Percentiles rank a stretch among this genome's conserved stretches.
These are phyloP conservation scores for Micromys minutus DNA, from an alignment of 2,113 vertebrate genomes.

Conservation along the genomic window DNA sequence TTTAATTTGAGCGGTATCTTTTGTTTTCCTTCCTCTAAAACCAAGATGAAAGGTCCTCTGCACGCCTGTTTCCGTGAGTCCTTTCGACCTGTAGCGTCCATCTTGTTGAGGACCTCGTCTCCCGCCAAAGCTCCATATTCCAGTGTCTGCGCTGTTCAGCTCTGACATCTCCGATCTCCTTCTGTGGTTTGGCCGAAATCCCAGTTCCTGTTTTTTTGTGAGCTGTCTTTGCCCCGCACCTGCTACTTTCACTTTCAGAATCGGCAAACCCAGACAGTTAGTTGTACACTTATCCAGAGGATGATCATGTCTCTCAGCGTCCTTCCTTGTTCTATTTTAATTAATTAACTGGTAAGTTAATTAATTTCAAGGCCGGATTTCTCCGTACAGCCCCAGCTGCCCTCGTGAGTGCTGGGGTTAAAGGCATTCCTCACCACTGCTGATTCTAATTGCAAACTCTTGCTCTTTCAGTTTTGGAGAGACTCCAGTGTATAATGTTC, in stretches of 20 bases:
- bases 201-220: neutral
- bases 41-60: neutral
- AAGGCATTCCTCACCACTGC: neutral
- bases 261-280: fast-evolving
- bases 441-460: neutral
- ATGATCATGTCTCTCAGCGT: neutral
- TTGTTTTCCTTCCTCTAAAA: neutral
- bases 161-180: no score
- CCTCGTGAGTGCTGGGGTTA: neutral
- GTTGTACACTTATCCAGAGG: fast-evolving
- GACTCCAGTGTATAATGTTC: neutral
- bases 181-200: neutral
- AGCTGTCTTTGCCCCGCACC: neutral
- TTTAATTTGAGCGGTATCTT: neutral
- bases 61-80: neutral
- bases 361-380: neutral
- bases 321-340: neutral
- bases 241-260: neutral
- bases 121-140: neutral
- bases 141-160: neutral
- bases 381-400: neutral
- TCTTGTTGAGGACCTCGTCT: neutral
- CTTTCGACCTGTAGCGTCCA: no score
- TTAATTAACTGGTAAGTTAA: no score
- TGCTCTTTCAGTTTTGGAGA: neutral